Base-by-base conservation (phyloP, 1,140 invertebrate genomes). In the Calliphora vicina region DNA sequence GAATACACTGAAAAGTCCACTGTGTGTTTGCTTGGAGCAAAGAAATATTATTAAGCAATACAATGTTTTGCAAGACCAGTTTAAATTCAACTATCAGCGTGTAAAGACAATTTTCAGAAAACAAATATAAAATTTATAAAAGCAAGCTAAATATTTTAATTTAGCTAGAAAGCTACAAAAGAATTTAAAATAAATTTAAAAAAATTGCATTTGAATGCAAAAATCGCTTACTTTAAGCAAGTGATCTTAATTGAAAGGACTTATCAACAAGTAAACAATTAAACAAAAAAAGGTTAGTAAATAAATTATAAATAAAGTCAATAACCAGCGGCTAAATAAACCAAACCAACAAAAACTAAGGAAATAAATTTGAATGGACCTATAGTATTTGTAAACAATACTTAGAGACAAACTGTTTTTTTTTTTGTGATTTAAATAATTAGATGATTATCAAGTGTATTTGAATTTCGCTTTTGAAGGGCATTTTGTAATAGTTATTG, bases 31-130 rank as follows among this genome's bases (percentile, higher is more conserved):
- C 12, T 25, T 10, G 23, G 20, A 23, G 61, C 10, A 5, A 67
- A 67, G 61, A 67, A 67, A 67, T 73, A 27, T 10, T 76, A 76
- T 76, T 76, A 76, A 76, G 73, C 27, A 42, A 17, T 35, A 76
- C 74, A 43, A 78, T 13, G 12, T 78, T 78, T 78, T 42, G 74
- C 74, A 78, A 78, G 35, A 78, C 74, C 74, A 78, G 74, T 78
- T 78, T 78, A 78, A 78, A 13, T 78, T 78, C 8, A 78, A 78
- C 74, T 45, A 78, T 43, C 74, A 20, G 74, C 45, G 42, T 43
- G 74, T 78, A 35, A 78, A 78, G 74, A 43, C 74, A 45, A 43
- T 23, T 67, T 57, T 67, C 20, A 23, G 23, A 23, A 67, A 57
- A 23, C 12, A 25, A 67, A 67, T 67, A 67, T 8, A n/a, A n/a